phyloP scores from a whole-genome alignment of 2,888 invertebrate genomes.

The Gerris lacustris region DNA sequence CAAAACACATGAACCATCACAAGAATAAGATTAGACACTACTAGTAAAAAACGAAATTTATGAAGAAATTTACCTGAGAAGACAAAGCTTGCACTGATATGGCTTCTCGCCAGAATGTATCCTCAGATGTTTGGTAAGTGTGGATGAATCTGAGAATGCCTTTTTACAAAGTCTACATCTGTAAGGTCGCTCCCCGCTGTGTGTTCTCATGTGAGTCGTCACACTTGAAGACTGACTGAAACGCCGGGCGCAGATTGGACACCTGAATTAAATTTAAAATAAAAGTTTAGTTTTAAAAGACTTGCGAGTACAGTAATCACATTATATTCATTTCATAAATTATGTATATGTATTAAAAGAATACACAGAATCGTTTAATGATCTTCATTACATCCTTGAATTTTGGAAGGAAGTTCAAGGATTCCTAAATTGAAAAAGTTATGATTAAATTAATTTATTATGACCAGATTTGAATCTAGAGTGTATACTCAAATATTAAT shows the following conservation, averaged over 20 bases:
- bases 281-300: slow-evolving; percentile 14
- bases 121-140: slow-evolving; percentile 89
- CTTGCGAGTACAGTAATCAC: not conserved
- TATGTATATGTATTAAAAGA: no score
- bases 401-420: no score
- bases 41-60: no score
- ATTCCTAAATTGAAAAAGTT: no score
- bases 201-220: slow-evolving; percentile 99
- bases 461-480: no score
- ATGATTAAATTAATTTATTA: no score
- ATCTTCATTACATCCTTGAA: no score
- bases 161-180: slow-evolving; percentile 89
- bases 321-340: not conserved
- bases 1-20: no score
- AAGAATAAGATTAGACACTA: no score
- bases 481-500: no score
- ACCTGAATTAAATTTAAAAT: slow-evolving; percentile 41
- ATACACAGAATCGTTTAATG: not conserved
- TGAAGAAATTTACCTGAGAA: slow-evolving; percentile 48
- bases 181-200: slow-evolving; percentile 98
- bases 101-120: slow-evolving; percentile 90
- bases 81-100: slow-evolving; percentile 92
- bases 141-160: slow-evolving; percentile 97
- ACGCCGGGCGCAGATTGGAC: slow-evolving; percentile 90
- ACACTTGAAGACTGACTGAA: slow-evolving; percentile 93